Evolutionary conservation across 2,113 vertebrate species (phyloP).

Genomic region (Sinocyclocheilus rhinocerous): DNA sequence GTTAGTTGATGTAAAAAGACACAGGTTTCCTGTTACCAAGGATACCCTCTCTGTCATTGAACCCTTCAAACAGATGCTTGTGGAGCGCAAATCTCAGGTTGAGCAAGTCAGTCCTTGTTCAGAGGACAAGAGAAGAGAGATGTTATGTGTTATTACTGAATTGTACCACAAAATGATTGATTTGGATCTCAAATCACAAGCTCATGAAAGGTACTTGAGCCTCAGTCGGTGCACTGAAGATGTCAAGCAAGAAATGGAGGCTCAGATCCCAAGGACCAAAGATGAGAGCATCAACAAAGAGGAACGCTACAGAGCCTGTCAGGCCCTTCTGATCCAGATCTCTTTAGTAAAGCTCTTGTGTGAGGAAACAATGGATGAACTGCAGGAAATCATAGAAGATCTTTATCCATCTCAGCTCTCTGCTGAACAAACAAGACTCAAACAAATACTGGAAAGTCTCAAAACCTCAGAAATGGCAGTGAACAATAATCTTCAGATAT

Average conservation of each 20-base stretch:
- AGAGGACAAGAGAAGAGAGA: conserved; percentile 65
- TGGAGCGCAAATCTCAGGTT: conserved; percentile 69
- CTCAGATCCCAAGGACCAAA: conserved; percentile 67
- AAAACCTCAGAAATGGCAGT: conserved; percentile 67
- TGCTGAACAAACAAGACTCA: conserved; percentile 74
- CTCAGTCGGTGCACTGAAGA: conserved; percentile 75
- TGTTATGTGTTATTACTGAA: conserved; percentile 66
- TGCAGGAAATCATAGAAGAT: conserved; percentile 72
- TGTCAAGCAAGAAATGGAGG: conserved; percentile 70
- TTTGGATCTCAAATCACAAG: conserved; percentile 66
- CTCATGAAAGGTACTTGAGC: conserved; percentile 73
- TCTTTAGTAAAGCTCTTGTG: conserved; percentile 73
- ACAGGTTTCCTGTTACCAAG: conserved; percentile 69
- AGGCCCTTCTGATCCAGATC: conserved; percentile 74
- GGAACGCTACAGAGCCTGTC: conserved; percentile 70
- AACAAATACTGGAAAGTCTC: conserved; percentile 66
- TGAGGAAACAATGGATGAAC: conserved; percentile 68
- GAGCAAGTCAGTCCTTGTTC: conserved; percentile 66
- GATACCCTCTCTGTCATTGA: conserved; percentile 64
- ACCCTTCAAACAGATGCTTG: conserved; percentile 64
- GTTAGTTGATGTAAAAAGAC: conserved; percentile 57
- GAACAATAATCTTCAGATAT: conserved; percentile 68
- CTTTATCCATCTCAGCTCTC: conserved; percentile 75
- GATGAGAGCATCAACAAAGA: conserved; percentile 58
- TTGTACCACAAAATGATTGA: conserved; percentile 71